Percentiles rank a stretch among this genome's conserved stretches.
Evolutionary conservation across 2,797 vertebrate genomes (phyloP).

Genomic region (Scarus forsteni): DNA sequence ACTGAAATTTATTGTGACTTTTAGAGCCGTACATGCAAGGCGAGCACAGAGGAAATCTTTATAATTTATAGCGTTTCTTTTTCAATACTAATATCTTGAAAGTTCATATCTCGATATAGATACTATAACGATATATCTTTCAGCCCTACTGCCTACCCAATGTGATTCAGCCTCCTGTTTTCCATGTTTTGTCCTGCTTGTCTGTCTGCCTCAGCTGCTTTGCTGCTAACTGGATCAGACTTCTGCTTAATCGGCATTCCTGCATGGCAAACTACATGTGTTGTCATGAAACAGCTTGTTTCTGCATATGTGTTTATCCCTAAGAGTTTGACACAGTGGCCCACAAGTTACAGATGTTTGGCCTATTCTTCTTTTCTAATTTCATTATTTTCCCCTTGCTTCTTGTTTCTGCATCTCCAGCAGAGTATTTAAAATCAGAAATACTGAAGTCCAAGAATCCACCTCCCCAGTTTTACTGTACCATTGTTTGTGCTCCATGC

Average conservation of each 20-base stretch:
- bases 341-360: not conserved
- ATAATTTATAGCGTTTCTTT: no score
- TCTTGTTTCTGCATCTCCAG: not conserved
- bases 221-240: slow-evolving; percentile 68
- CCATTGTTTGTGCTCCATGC: slow-evolving; percentile 25
- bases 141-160: no score
- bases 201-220: slow-evolving; percentile 43
- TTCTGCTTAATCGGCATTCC: slow-evolving; percentile 45
- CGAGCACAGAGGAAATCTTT: no score
- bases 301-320: slow-evolving; percentile 5
- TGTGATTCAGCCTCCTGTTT: slow-evolving; percentile 12
- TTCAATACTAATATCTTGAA: no score
- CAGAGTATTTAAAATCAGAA: not conserved
- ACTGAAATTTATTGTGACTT: no score
- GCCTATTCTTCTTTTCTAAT: not conserved
- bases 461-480: slow-evolving; percentile 7
- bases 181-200: slow-evolving; percentile 31
- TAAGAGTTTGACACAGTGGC: not conserved
- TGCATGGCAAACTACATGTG: slow-evolving; percentile 12
- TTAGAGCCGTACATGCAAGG: no score
- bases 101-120: no score
- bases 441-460: not conserved
- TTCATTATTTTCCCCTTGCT: not conserved
- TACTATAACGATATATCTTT: no score
- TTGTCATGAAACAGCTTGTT: not conserved